phyloP scores from a whole-genome alignment of 2,113 vertebrate genomes.

The Embiotoca jacksoni region DNA sequence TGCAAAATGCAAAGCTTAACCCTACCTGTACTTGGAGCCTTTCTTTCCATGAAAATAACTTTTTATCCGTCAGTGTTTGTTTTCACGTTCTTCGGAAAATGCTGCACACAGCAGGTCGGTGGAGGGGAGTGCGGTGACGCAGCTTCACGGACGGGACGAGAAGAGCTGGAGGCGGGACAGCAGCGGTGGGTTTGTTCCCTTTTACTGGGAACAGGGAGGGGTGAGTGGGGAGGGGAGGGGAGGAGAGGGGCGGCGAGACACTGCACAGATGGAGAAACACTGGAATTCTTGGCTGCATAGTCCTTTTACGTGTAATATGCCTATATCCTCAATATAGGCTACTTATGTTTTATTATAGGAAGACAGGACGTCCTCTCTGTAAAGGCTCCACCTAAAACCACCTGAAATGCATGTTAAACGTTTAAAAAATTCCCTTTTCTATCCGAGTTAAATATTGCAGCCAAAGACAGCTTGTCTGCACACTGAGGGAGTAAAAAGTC shows the following conservation, averaged over 20 bases:
- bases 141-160: slow-evolving; percentile 58
- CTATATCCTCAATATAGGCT: no score
- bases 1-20: slow-evolving; percentile 1
- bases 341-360: no score
- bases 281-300: background rate
- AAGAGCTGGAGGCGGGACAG: slow-evolving; percentile 59
- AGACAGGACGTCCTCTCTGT: background rate
- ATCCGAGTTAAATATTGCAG: slow-evolving; percentile 1
- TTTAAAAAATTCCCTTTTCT: slow-evolving; percentile 4
- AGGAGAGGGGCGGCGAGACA: background rate
- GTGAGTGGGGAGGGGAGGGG: slow-evolving; percentile 28
- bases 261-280: slow-evolving; percentile 29
- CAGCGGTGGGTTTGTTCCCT: slow-evolving; percentile 44
- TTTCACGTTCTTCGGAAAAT: slow-evolving; percentile 26
- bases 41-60: slow-evolving; percentile 79
- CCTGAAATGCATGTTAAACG: background rate
- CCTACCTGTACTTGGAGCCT: slow-evolving; percentile 64
- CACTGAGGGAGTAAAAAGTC: slow-evolving; percentile 6
- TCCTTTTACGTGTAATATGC: background rate
- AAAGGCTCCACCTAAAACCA: background rate
- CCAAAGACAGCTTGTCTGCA: slow-evolving; percentile 12
- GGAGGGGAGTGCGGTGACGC: slow-evolving; percentile 38
- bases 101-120: slow-evolving; percentile 7
- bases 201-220: slow-evolving; percentile 63
- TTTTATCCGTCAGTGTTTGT: slow-evolving; percentile 50